These are phyloP conservation scores for Xiphophorus birchmanni DNA, from an alignment of 2,797 vertebrate genomes.

Conservation along the genomic window DNA sequence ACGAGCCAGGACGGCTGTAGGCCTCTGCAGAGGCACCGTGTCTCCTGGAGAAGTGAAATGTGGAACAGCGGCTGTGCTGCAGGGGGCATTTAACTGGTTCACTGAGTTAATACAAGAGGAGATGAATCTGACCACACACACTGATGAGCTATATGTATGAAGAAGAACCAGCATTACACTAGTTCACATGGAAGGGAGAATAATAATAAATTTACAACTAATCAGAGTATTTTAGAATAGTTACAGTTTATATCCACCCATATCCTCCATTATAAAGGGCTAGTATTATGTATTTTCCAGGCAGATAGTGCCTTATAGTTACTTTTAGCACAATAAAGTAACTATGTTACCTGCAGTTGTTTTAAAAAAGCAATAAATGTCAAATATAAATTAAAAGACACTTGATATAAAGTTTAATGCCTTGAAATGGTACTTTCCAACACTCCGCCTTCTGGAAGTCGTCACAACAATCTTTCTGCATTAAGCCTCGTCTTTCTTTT, in stretches of 20 bases:
- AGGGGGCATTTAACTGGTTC: constrained; percentile 37
- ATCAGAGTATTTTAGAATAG: neutral
- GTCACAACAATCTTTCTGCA: too few relatives aligned
- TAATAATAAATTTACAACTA: neutral
- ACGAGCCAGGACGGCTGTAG: neutral
- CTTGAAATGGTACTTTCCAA: too few relatives aligned
- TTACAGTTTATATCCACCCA: neutral
- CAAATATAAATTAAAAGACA: too few relatives aligned
- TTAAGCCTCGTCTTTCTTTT: too few relatives aligned
- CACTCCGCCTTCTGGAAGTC: too few relatives aligned
- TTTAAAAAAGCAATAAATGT: too few relatives aligned
- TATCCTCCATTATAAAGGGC: neutral
- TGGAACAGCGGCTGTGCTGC: constrained; percentile 18
- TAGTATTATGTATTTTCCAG: too few relatives aligned
- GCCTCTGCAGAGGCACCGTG: neutral
- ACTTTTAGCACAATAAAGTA: too few relatives aligned
- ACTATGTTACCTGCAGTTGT: too few relatives aligned
- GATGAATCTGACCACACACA: constrained; percentile 13
- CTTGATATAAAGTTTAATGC: too few relatives aligned
- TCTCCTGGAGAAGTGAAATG: neutral
- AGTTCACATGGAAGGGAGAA: neutral
- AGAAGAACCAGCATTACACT: neutral
- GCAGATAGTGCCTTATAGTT: too few relatives aligned
- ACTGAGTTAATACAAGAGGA: constrained; percentile 31
- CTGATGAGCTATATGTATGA: neutral